phyloP scores from a whole-genome alignment of 2,888 invertebrate genomes.

The Phengaris arion region DNA sequence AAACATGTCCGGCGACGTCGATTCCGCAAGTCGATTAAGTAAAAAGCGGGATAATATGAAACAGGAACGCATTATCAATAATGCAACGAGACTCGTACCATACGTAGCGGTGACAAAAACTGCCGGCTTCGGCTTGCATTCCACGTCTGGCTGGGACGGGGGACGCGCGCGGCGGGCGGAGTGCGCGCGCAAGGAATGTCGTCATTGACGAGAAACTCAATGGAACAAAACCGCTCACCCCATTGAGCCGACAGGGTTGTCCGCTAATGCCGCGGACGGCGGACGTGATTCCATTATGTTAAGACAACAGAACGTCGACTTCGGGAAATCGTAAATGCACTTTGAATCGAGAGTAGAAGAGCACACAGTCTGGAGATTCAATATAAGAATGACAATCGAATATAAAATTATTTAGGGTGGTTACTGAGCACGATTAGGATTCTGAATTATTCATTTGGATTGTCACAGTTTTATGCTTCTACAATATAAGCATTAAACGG shows the following conservation, averaged over 20 bases:
- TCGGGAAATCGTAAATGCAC: conserved; percentile 20
- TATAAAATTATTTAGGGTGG: background rate
- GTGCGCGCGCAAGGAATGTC: conserved; percentile 38
- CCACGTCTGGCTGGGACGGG: conserved; percentile 46
- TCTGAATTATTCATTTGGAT: background rate
- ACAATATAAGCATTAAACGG: background rate
- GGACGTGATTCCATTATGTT: conserved; percentile 27
- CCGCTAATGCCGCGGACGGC: conserved; percentile 27
- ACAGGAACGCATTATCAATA: conserved; percentile 34
- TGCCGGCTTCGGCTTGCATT: conserved; percentile 38
- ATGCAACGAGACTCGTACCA: conserved; percentile 36
- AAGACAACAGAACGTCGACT: conserved; percentile 9
- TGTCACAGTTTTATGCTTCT: background rate
- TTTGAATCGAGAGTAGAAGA: background rate
- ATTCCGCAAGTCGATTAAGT: conserved; percentile 32
- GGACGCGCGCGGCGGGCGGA: conserved; percentile 36
- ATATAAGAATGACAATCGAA: background rate
- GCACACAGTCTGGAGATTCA: background rate
- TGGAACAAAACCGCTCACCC: conserved; percentile 46
- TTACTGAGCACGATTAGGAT: background rate
- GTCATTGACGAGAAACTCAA: conserved; percentile 52
- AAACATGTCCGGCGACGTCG: conserved; percentile 22
- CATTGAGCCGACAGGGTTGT: conserved; percentile 34
- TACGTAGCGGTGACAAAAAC: conserved; percentile 35
- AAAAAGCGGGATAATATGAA: conserved; percentile 32